A percentile compares a stretch with the other conserved stretches of the same genome.
These are phyloP conservation scores for Hyperoplus immaculatus DNA, from an alignment of 2,797 vertebrate species.

Conservation along the genomic window DNA sequence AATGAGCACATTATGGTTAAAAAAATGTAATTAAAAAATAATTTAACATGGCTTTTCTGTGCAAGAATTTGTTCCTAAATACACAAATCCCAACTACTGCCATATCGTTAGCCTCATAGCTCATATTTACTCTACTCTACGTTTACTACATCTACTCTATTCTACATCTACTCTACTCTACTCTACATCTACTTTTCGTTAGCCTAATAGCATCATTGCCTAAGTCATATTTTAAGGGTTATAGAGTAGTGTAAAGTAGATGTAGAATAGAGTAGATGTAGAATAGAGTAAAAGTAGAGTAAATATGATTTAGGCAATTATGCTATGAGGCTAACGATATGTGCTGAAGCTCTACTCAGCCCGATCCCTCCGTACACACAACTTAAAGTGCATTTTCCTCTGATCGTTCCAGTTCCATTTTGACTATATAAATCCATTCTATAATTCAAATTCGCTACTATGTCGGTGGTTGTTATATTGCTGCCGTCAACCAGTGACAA, in stretches of 20 bases:
- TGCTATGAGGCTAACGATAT: too few species aligned
- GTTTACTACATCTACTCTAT: too few species aligned
- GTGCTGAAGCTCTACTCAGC: neutral
- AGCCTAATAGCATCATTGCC: too few species aligned
- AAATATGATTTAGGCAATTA: too few species aligned
- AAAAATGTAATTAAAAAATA: neutral
- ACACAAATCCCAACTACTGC: conserved; percentile 25
- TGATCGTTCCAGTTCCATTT: neutral
- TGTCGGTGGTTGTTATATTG: neutral
- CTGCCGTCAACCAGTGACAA: neutral
- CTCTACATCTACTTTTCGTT: too few species aligned
- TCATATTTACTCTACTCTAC: too few species aligned
- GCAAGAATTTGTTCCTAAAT: conserved; percentile 7
- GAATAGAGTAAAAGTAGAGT: too few species aligned
- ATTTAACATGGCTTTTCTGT: conserved; percentile 48
- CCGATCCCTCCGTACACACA: neutral
- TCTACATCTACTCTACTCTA: too few species aligned
- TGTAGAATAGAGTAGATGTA: too few species aligned
- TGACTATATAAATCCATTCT: neutral
- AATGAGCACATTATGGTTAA: neutral
- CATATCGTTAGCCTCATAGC: neutral
- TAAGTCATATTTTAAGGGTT: too few species aligned
- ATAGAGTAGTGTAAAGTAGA: too few species aligned
- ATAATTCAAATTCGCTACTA: neutral
- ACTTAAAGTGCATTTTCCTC: conserved; percentile 64